Conservation (phyloP, 2,113 vertebrate genomes). For the Triplophysa siluroides region DNA sequence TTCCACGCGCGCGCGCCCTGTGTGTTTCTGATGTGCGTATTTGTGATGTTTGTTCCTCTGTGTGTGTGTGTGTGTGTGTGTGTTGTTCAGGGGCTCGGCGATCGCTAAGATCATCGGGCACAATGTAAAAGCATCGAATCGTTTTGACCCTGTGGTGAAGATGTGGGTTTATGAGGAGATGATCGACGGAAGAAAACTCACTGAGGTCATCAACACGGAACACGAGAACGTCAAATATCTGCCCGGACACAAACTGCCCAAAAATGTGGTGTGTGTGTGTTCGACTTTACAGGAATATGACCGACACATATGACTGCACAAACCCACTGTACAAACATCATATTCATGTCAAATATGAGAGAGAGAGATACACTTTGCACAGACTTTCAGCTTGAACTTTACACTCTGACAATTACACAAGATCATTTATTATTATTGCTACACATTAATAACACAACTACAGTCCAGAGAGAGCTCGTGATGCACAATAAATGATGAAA, state of each 20-base stretch:
- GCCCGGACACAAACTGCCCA: constrained; percentile 78
- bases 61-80: neutral
- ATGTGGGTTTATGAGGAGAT: constrained; percentile 87
- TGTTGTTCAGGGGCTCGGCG: constrained; percentile 74
- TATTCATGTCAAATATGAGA: no score
- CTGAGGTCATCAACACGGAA: constrained; percentile 81
- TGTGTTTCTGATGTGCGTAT: neutral
- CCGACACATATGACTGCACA: no score
- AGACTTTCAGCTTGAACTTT: no score
- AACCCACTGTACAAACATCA: no score
- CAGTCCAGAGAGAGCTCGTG: no score
- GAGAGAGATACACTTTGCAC: no score
- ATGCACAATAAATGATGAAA: no score
- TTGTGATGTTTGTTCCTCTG: neutral
- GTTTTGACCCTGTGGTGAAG: constrained; percentile 78
- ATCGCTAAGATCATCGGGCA: constrained; percentile 82
- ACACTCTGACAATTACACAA: no score
- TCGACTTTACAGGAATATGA: no score
- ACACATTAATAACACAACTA: no score
- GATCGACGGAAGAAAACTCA: constrained; percentile 75
- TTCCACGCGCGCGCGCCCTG: no score
- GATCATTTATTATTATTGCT: no score
- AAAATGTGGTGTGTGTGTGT: constrained; percentile 74
- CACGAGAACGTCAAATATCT: constrained; percentile 86
- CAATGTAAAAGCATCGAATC: constrained; percentile 76